A percentile compares a stretch with the other conserved stretches of the same genome.
Conservation (phyloP, 35 echinoderm and acorn worm species). For the Holothuria glaberrima region DNA sequence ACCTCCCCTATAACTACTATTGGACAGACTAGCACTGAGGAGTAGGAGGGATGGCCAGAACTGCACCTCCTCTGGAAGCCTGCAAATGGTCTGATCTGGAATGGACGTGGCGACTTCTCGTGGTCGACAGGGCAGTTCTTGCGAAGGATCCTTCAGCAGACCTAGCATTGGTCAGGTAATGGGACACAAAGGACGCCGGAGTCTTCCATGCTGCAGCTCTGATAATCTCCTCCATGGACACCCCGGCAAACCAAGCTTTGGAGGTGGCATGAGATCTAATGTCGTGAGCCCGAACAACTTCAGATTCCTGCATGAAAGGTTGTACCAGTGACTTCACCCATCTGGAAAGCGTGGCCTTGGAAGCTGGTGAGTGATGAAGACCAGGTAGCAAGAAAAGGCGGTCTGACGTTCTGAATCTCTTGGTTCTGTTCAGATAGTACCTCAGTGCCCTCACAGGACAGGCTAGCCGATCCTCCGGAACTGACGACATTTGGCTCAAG, state of each 20-base stretch:
- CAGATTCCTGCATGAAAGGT: not conserved
- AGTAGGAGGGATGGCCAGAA: no score
- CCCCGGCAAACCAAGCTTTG: not conserved
- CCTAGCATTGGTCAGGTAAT: not conserved
- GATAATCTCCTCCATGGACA: not conserved
- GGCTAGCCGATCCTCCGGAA: not conserved
- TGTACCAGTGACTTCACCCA: not conserved
- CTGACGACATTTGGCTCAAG: not conserved
- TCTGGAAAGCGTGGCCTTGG: not conserved
- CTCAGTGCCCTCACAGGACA: not conserved
- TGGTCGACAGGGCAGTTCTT: not conserved
- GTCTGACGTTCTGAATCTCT: not conserved
- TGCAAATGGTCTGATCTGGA: not conserved
- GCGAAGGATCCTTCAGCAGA: not conserved
- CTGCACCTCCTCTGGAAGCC: not conserved
- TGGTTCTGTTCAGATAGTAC: not conserved
- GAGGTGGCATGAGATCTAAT: not conserved
- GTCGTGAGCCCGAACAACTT: not conserved
- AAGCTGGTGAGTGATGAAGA: not conserved
- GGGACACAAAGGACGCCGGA: not conserved
- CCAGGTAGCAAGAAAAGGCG: not conserved
- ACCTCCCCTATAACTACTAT: no score
- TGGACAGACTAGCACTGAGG: no score
- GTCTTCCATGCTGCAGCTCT: constrained; percentile 1
- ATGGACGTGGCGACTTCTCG: not conserved